Evolutionary conservation across 2,888 invertebrate genomes (phyloP), one percentile per base, ranked within the genome.

Genomic region (Labia minor): DNA sequence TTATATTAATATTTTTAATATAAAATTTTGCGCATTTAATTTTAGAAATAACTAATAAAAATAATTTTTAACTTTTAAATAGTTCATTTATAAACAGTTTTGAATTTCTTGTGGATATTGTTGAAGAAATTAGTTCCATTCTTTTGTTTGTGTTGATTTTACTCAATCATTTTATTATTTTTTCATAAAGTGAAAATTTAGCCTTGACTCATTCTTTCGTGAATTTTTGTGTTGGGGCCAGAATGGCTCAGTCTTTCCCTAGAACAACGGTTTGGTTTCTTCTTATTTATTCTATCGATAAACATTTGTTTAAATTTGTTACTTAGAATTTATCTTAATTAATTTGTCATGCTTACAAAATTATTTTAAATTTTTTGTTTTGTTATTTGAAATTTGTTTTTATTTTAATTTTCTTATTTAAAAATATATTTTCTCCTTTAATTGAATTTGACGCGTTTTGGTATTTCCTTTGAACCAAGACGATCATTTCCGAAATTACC

Each of bases 401-500:
- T 49, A 49, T 49, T 49, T 49, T 10, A n/a, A n/a, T 49, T 49
- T 49, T 49, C 16, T 49, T 49, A 33, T 33, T 49, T n/a, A 10
- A 49, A 49, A 49, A 10, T 49, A 10, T 49, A 49, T n/a, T 49
- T 49, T 49, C 49, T 49, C 3, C 3, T 49, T n/a, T 14, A n/a
- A 8, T 33, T 6, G 11, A 49, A n/a, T 49, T 49, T 49, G 8
- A 11, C 49, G 16, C 49, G 49, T 49, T 49, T n/a, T n/a, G 14
- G 6, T 33, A 11, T 49, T 49, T 16, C 49, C 14, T 49, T 8
- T 14, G 49, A 14, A 49, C 64, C 66, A 63, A 37, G 63, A 68
- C 70, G 69, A 69, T 49, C 37, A 26, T 68, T 49, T 65, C 69
- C 70, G 70, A 70, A 67, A 67, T 63, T 21, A 37, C 66, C 65